Evolutionary conservation across 2,888 invertebrate genomes (phyloP), one percentile per base, ranked within the genome.

Genomic region (Idaea biselata): DNA sequence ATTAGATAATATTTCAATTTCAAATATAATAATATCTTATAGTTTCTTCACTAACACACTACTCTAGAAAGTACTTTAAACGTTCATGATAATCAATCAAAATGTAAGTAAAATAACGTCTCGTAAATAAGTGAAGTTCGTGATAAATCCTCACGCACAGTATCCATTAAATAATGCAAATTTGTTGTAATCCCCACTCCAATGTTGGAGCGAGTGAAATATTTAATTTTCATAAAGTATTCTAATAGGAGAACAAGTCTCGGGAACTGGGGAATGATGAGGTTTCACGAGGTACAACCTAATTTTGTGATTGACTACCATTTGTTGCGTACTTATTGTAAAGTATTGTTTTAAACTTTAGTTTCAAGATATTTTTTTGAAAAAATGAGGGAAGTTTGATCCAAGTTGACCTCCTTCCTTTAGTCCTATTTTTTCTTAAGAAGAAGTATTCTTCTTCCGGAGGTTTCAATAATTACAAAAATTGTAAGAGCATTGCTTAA

Each of bases 181-280:
- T 92, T 89, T 86, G 87, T 87, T 89, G 90, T 91, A 91, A 91
- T 91, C 92, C 90, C 84, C 80, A 80, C 83, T 83, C 82, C 73
- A 79, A 79, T 80, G 80, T 81, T 75, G 70, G 71, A 74, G 76
- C 74, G 83, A 88, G 86, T 86, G 89, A 90, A 89, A 91, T 92
- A 91, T 92, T 91, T 91, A 91, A 92, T 91, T 91, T 92, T 91
- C 91, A 91, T 90, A 91, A 91, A 90, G 89, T 89, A 86, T 88
- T 86, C 87, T 44, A 88, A 90, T 88, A 88, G 82, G 83, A 76
- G 77, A 79, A 82, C 83, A 82, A 81, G 79, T 76, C 75, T 44
- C 11, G 44, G 44, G 44, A 44, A 44, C 44, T 44, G 44, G 44
- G 44, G 56, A 56, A 56, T 18, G 56, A 18, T 56, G 56, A 56